These are phyloP conservation scores for Oxygymnocypris stewartii DNA, from an alignment of 2,113 vertebrate species.

Conservation along the genomic window DNA sequence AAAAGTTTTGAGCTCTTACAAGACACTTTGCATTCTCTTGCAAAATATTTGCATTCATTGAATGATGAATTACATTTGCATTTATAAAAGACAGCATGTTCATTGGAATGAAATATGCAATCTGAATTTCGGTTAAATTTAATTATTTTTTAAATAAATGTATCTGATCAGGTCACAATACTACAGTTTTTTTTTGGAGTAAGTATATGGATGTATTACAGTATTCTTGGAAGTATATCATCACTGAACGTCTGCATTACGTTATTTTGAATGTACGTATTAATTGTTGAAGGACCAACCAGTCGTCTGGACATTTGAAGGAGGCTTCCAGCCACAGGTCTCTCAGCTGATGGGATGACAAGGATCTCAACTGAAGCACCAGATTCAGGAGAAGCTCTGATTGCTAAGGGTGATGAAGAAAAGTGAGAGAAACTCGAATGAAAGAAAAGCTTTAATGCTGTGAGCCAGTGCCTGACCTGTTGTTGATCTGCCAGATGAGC, in stretches of 20 bases:
- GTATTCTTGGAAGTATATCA: no score
- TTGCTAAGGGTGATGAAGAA: conserved; percentile 62
- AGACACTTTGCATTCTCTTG: not conserved
- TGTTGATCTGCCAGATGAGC: conserved; percentile 67
- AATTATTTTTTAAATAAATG: not conserved
- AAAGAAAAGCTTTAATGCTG: not conserved
- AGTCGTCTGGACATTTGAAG: conserved; percentile 80
- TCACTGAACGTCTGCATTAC: no score
- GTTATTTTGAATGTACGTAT: not conserved
- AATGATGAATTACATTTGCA: not conserved
- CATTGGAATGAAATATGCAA: not conserved
- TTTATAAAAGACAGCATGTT: not conserved
- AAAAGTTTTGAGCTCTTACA: not conserved
- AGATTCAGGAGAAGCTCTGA: conserved; percentile 76
- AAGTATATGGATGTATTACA: no score
- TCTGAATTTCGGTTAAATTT: not conserved
- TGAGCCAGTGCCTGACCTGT: conserved; percentile 62
- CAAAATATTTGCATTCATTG: no score
- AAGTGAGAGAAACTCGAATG: conserved; percentile 21
- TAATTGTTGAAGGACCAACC: conserved; percentile 69
- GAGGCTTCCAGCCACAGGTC: conserved; percentile 77
- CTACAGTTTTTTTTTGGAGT: not conserved
- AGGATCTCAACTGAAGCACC: conserved; percentile 76
- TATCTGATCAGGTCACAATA: not conserved
- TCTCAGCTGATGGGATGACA: conserved; percentile 70